Evolutionary conservation across 2,888 invertebrate species (phyloP).

Genomic region (Ornithoptera priamus): DNA sequence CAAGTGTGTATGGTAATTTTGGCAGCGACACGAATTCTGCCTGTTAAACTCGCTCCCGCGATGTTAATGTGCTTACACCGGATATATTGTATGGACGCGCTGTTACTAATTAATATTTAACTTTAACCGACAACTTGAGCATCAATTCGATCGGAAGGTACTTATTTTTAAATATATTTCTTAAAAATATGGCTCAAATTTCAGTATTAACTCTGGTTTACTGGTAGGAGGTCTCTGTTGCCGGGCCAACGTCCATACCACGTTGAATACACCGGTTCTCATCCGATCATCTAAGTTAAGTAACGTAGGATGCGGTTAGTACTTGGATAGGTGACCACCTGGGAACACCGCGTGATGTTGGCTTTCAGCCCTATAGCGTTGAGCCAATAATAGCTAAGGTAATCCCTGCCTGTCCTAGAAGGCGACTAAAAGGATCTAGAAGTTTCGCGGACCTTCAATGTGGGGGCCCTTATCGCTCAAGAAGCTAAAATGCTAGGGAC

Average conservation of each 20-base stretch:
- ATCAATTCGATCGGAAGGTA: no score
- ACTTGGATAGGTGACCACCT: conserved; percentile 44
- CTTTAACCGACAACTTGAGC: no score
- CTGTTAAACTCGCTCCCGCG: conserved; percentile 60
- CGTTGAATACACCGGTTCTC: conserved; percentile 73
- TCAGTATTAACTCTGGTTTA: no score
- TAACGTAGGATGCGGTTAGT: conserved; percentile 42
- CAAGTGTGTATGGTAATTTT: conserved; percentile 72
- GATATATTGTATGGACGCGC: conserved; percentile 47
- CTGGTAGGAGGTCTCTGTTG: no score
- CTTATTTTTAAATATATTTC: no score
- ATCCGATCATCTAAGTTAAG: conserved; percentile 44
- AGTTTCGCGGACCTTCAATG: no score
- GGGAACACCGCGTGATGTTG: conserved; percentile 41
- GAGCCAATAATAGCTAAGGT: no score
- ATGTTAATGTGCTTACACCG: conserved; percentile 54
- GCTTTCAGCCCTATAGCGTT: conserved; percentile 27
- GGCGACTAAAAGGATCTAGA: no score
- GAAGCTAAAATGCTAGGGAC: no score
- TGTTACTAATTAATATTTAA: background rate
- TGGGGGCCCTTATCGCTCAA: no score
- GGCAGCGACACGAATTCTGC: conserved; percentile 61
- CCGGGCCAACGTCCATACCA: conserved; percentile 59
- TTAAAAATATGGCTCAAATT: no score
- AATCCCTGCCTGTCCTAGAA: no score